These are phyloP conservation scores for Holcopasites calliopsidis DNA, from an alignment of 1,140 invertebrate genomes.

Conservation along the genomic window DNA sequence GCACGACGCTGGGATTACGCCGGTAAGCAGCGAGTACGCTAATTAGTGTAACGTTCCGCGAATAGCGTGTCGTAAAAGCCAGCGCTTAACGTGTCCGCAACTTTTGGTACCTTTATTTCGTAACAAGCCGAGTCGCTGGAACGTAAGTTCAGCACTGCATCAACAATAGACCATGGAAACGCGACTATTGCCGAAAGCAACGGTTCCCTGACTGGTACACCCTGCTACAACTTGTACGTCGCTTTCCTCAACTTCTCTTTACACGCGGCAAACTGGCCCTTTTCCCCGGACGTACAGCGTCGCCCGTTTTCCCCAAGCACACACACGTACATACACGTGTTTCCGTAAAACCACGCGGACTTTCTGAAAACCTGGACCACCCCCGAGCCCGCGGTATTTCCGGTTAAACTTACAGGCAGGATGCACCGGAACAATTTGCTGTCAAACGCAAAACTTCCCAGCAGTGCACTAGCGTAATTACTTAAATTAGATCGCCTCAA, in stretches of 20 bases:
- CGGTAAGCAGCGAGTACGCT: too few species aligned
- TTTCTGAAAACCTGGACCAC: background rate
- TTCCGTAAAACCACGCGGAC: background rate
- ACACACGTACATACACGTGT: background rate
- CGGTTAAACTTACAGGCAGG: background rate
- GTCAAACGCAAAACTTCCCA: too few species aligned
- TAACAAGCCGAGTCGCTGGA: background rate
- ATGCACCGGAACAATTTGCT: too few species aligned
- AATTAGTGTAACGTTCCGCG: too few species aligned
- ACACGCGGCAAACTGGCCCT: background rate
- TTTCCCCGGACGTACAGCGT: background rate
- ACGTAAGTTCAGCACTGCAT: background rate
- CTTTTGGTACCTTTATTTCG: too few species aligned
- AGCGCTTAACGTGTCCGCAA: too few species aligned
- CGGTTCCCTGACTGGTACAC: background rate
- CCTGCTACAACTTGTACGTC: background rate
- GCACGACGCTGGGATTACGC: too few species aligned
- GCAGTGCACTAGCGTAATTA: too few species aligned
- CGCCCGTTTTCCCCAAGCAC: too few species aligned
- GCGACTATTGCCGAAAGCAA: background rate
- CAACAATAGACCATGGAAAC: background rate
- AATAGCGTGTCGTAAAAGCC: too few species aligned
- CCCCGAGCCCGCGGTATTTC: background rate
- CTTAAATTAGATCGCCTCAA: too few species aligned
- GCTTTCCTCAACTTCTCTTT: background rate